Conservation (phyloP, 2,888 invertebrate species). For the Chrysolina haemoptera region DNA sequence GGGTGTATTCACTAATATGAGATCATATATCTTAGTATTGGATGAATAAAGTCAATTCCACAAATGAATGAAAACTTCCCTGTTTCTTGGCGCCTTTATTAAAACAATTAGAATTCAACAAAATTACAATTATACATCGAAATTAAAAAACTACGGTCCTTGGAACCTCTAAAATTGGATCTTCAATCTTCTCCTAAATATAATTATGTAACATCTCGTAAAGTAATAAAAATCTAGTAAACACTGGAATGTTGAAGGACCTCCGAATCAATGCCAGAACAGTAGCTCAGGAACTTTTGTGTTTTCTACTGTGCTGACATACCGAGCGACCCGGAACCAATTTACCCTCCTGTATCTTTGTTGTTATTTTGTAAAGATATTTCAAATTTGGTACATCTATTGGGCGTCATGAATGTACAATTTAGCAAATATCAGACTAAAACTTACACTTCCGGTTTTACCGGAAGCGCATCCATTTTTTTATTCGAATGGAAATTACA, state of each 20-base stretch:
- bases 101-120: slow-evolving; percentile 47
- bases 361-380: no score
- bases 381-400: no score
- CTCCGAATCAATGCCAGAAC: slow-evolving; percentile 25
- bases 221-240: slow-evolving; percentile 26
- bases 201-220: slow-evolving; percentile 22
- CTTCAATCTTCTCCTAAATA: slow-evolving; percentile 28
- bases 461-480: no score
- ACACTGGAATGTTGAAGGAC: slow-evolving; percentile 29
- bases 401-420: no score
- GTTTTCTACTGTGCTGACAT: background rate
- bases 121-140: slow-evolving; percentile 40
- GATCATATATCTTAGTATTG: no score
- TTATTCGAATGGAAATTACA: no score
- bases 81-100: slow-evolving; percentile 42
- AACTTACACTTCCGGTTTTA: no score
- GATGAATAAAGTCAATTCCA: no score
- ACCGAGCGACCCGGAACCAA: no score
- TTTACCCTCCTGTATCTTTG: no score
- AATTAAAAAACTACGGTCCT: slow-evolving; percentile 39
- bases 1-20: no score
- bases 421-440: no score
- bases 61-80: background rate
- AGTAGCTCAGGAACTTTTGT: background rate
- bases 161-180: slow-evolving; percentile 34